These are phyloP conservation scores for Cephalopterus ornatus DNA, from an alignment of 2,113 vertebrate genomes.

Conservation along the genomic window DNA sequence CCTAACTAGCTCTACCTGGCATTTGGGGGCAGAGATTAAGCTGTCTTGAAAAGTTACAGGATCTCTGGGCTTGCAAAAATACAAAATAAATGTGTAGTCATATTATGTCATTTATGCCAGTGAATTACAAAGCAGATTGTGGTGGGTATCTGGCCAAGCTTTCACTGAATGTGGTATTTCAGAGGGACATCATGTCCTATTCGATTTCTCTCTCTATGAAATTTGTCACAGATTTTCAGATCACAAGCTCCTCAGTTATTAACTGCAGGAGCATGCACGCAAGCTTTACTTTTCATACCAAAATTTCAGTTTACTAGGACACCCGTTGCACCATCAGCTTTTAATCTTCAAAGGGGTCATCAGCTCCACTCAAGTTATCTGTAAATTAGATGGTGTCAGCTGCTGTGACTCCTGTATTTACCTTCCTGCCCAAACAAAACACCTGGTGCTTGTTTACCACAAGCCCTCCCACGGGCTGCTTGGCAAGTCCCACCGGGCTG, in stretches of 20 bases:
- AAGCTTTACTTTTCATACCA: not conserved
- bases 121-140: not conserved
- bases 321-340: not conserved
- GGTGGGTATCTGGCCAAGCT: not conserved
- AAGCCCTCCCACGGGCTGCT: not conserved
- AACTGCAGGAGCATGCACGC: not conserved
- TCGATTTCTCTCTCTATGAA: not conserved
- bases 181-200: not conserved
- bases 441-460: not conserved
- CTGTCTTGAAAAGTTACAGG: not conserved
- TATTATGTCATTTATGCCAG: not conserved
- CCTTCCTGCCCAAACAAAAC: not conserved
- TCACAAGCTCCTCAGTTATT: not conserved
- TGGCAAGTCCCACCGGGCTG: not conserved
- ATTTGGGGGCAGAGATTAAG: not conserved
- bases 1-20: not conserved
- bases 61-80: not conserved
- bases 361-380: not conserved
- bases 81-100: not conserved
- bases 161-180: not conserved
- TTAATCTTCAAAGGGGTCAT: slow-evolving; percentile 15
- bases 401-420: not conserved
- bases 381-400: not conserved
- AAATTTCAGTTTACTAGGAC: not conserved
- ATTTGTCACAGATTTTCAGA: not conserved